These are phyloP conservation scores for Habropoda laboriosa DNA, from an alignment of 1,140 invertebrate species.

Conservation along the genomic window DNA sequence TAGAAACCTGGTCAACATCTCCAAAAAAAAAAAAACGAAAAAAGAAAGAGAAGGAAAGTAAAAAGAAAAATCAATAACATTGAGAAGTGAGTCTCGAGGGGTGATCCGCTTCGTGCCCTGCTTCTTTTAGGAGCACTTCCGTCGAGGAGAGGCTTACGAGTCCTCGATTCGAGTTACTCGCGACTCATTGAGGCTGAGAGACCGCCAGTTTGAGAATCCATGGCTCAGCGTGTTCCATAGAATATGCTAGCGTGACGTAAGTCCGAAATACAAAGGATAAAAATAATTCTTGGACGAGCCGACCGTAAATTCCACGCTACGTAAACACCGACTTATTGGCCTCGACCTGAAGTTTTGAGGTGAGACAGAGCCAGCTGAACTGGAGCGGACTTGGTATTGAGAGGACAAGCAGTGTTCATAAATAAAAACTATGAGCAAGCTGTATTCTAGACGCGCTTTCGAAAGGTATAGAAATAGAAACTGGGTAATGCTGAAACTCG, in stretches of 20 bases:
- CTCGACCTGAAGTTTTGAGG: not conserved
- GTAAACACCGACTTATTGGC: too few relatives aligned
- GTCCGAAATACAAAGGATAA: slow-evolving; percentile 1
- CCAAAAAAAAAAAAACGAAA: too few relatives aligned
- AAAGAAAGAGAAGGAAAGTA: too few relatives aligned
- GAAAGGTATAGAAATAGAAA: not conserved
- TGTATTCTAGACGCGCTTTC: not conserved
- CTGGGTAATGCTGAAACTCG: not conserved
- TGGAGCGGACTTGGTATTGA: not conserved
- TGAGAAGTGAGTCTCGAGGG: slow-evolving; percentile 10
- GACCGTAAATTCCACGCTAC: slow-evolving; percentile 6
- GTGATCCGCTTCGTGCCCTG: not conserved
- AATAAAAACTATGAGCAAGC: not conserved
- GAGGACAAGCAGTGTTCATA: not conserved
- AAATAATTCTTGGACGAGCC: slow-evolving; percentile 19
- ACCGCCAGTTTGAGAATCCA: slow-evolving; percentile 16
- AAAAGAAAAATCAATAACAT: slow-evolving; percentile 22
- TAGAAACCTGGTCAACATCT: not conserved
- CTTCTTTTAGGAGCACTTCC: not conserved
- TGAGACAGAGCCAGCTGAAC: not conserved
- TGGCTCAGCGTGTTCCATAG: not conserved
- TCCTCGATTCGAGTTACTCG: slow-evolving; percentile 15
- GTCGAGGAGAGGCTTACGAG: not conserved
- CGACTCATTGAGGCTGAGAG: not conserved
- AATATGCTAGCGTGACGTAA: not conserved